These are phyloP conservation scores for Eupithecia abbreviata DNA, from an alignment of 2,888 invertebrate genomes.

Conservation along the genomic window DNA sequence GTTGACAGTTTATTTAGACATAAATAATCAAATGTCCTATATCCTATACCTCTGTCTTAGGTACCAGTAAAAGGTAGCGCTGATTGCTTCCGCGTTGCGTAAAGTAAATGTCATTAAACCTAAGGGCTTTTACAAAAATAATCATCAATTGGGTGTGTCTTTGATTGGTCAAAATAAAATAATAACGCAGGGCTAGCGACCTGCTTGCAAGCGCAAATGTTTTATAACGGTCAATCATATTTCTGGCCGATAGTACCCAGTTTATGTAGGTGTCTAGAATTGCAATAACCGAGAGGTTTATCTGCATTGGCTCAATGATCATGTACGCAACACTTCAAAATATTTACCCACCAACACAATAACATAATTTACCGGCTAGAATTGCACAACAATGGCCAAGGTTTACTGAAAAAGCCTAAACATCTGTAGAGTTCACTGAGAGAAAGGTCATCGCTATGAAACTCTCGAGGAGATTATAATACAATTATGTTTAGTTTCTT, in stretches of 20 bases:
- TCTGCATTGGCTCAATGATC: background rate
- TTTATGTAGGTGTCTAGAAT: background rate
- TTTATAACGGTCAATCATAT: background rate
- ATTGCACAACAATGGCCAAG: conserved; percentile 12
- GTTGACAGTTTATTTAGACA: no score
- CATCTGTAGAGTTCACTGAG: background rate
- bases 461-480: background rate
- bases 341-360: conserved; percentile 1
- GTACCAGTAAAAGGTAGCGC: no score
- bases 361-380: background rate
- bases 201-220: no score
- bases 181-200: no score
- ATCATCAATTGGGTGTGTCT: no score
- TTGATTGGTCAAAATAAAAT: no score
- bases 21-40: no score
- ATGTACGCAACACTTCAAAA: background rate
- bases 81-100: no score
- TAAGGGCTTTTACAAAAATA: no score
- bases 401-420: background rate
- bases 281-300: background rate
- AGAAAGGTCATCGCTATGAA: background rate
- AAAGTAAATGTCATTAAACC: no score
- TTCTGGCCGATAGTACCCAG: background rate
- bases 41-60: no score
- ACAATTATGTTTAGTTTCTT: background rate